Evolutionary conservation across 2,113 vertebrate genomes (phyloP).

Genomic region (Caranx ignobilis): DNA sequence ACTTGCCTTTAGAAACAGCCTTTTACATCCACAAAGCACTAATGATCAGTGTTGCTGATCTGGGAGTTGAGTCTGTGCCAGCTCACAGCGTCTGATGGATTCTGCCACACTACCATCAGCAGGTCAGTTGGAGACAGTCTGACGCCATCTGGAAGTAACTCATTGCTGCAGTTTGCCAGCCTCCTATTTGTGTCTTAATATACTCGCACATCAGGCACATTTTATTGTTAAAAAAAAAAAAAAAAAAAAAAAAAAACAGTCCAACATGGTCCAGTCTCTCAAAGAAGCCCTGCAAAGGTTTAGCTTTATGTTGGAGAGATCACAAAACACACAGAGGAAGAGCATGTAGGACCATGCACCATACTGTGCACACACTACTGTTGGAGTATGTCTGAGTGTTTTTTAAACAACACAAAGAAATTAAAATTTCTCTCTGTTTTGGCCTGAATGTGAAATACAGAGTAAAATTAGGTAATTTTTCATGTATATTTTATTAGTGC

Average conservation of each 20-base stretch:
- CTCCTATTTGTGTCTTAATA: background rate
- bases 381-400: too few species aligned
- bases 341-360: background rate
- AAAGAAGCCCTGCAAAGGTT: background rate
- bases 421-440: too few species aligned
- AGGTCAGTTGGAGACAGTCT: background rate
- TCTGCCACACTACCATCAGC: background rate
- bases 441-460: too few species aligned
- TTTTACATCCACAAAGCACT: background rate
- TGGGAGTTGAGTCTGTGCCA: background rate
- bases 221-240: background rate
- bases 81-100: background rate
- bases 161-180: background rate
- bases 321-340: background rate
- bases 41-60: background rate
- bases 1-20: background rate
- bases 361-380: background rate
- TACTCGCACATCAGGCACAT: background rate
- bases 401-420: too few species aligned
- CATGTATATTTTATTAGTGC: background rate
- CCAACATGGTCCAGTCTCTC: background rate
- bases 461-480: background rate
- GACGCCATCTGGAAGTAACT: background rate
- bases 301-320: background rate
- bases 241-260: background rate